Percentiles rank a stretch among this genome's conserved stretches.
Evolutionary conservation across 2,113 vertebrate genomes (phyloP).

Genomic region (Alligator sinensis): DNA sequence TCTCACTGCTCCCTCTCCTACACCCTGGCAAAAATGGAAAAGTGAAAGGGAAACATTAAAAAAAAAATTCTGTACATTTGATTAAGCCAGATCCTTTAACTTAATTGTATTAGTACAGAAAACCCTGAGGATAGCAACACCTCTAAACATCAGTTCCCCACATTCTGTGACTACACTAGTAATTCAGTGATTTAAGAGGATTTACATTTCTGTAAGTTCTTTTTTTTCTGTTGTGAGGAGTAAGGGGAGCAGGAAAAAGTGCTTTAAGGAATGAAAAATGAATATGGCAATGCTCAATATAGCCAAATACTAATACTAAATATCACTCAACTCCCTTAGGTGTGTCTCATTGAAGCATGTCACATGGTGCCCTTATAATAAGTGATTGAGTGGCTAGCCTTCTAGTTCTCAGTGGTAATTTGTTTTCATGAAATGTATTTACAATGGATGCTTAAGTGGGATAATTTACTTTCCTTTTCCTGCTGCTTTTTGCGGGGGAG

Average conservation of each 20-base stretch:
- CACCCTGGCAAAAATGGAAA: too few relatives aligned
- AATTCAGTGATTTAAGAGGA: neutral
- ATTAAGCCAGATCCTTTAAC: neutral
- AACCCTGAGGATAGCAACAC: neutral
- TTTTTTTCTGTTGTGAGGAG: neutral
- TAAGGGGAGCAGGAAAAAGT: neutral
- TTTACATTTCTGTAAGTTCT: neutral
- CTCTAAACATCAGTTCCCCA: neutral
- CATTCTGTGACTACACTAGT: neutral
- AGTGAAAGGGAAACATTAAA: too few relatives aligned
- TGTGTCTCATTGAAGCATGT: neutral
- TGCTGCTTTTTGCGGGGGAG: neutral
- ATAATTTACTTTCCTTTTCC: neutral
- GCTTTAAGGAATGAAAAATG: neutral
- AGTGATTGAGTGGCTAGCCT: neutral
- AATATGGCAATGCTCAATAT: neutral
- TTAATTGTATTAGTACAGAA: neutral
- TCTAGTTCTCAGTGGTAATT: neutral
- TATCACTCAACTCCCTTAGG: neutral
- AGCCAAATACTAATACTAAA: neutral
- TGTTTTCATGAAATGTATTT: neutral
- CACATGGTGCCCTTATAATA: neutral
- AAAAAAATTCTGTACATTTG: neutral
- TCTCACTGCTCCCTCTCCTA: too few relatives aligned
- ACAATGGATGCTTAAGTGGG: neutral